phyloP scores from a whole-genome alignment of 2,797 vertebrate genomes.

The Brotogeris chrysoptera region DNA sequence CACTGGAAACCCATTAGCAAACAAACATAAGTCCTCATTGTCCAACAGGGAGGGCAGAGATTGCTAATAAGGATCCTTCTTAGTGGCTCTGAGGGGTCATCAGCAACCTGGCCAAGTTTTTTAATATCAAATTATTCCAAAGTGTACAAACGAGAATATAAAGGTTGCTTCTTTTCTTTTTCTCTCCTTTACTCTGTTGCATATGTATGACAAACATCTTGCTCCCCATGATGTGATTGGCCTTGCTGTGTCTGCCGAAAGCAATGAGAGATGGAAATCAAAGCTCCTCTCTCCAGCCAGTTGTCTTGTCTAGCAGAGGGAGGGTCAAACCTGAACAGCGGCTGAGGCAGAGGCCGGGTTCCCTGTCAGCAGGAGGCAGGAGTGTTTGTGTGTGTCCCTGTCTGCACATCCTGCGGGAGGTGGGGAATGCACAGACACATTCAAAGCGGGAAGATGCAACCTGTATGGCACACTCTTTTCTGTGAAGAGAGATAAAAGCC shows the following conservation, averaged over 20 bases:
- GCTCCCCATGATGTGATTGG: fast-evolving
- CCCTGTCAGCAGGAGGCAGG: neutral
- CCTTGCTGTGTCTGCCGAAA: neutral
- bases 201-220: neutral
- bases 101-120: slow-evolving; percentile 3
- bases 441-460: fast-evolving
- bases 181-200: neutral
- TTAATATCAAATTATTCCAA: neutral
- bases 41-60: neutral
- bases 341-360: neutral
- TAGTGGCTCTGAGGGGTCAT: neutral
- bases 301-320: neutral
- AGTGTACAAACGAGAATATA: neutral
- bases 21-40: neutral
- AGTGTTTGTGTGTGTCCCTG: neutral
- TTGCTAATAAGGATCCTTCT: neutral
- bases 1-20: neutral
- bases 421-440: neutral
- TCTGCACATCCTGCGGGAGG: neutral
- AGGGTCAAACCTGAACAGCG: neutral
- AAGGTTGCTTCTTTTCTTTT: neutral
- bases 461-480: neutral
- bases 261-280: neutral
- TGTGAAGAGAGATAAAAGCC: neutral
- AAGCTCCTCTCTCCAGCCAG: neutral